Evolutionary conservation across 2,113 vertebrate species (phyloP).

Genomic region (Gila orcuttii): DNA sequence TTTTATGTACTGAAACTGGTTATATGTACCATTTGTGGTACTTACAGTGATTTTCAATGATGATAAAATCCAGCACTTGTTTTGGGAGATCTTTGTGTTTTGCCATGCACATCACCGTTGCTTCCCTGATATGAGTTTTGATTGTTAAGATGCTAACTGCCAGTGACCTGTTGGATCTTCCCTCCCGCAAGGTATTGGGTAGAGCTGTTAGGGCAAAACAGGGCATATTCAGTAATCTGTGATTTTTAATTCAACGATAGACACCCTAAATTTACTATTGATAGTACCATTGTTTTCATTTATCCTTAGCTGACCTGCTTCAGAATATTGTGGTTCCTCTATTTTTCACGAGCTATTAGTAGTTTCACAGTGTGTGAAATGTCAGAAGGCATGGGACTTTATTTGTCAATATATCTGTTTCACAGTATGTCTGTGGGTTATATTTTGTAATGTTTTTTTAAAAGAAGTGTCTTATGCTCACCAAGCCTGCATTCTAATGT

Average conservation of each 20-base stretch:
- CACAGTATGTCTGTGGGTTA: too few relatives aligned
- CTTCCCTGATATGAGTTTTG: conserved; percentile 34
- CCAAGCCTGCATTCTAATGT: background rate
- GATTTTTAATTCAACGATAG: background rate
- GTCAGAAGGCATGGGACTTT: conserved; percentile 10
- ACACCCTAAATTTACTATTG: background rate
- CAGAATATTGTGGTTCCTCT: conserved; percentile 16
- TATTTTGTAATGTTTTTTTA: background rate
- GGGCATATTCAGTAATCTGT: background rate
- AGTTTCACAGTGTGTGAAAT: background rate
- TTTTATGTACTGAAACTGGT: background rate
- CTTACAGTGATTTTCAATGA: conserved; percentile 65
- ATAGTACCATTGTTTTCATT: background rate
- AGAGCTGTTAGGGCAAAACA: conserved; percentile 59
- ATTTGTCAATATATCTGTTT: background rate
- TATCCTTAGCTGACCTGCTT: conserved; percentile 30
- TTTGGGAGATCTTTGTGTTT: conserved; percentile 60
- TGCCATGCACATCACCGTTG: conserved; percentile 69
- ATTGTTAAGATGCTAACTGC: conserved; percentile 52
- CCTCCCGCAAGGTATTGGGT: background rate
- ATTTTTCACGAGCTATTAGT: background rate
- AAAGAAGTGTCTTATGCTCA: background rate
- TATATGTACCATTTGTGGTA: conserved; percentile 34
- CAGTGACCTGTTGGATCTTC: conserved; percentile 42
- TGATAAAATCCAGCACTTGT: conserved; percentile 56